Conservation (phyloP, 2,888 invertebrate species). For the Dexiosoma caninum region DNA sequence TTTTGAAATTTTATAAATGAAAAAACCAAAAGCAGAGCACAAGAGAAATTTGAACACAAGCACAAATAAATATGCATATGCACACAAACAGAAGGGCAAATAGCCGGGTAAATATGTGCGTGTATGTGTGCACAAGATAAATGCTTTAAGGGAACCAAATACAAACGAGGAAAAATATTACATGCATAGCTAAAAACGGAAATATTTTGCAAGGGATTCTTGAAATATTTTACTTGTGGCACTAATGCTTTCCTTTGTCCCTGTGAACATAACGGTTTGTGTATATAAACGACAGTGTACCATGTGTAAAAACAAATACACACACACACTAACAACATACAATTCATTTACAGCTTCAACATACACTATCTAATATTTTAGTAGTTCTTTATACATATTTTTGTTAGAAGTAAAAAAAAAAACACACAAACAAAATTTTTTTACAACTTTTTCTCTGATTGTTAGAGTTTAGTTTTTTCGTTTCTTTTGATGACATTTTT, state of each 20-base stretch:
- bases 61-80: neutral
- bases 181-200: conserved; percentile 36
- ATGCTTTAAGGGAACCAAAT: conserved; percentile 35
- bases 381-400: neutral
- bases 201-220: conserved; percentile 43
- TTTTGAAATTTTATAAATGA: neutral
- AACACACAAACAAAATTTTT: neutral
- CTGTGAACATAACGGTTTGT: neutral
- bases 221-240: conserved; percentile 60
- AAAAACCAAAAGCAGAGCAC: neutral
- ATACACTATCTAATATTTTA: conserved; percentile 37
- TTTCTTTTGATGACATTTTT: conserved; percentile 46
- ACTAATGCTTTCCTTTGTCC: conserved; percentile 49
- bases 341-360: conserved; percentile 43
- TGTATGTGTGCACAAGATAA: conserved; percentile 2
- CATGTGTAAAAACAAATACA: neutral
- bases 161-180: conserved; percentile 8
- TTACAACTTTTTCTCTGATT: conserved; percentile 33
- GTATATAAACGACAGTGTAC: neutral
- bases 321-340: neutral
- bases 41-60: neutral
- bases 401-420: too few relatives aligned
- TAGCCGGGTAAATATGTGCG: neutral
- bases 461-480: conserved; percentile 24
- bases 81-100: neutral